Percentiles rank a stretch among this genome's conserved stretches.
Conservation (phyloP, 2,797 vertebrate species). For the Urosaurus nigricauda region DNA sequence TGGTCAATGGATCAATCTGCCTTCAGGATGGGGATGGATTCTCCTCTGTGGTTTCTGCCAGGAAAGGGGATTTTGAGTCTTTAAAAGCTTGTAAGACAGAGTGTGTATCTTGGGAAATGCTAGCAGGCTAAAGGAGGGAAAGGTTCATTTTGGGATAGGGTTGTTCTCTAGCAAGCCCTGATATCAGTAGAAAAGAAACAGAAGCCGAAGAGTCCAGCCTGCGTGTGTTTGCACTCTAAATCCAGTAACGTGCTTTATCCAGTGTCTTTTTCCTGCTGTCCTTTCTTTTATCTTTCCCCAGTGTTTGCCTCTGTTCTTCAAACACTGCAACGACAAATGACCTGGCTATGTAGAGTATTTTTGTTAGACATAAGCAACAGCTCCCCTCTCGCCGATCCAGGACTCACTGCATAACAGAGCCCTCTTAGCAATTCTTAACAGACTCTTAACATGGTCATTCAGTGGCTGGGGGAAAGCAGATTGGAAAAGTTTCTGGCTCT, state of each 20-base stretch:
- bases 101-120: constrained; percentile 22
- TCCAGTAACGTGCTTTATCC: constrained; percentile 36
- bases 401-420: no score
- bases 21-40: background rate
- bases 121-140: background rate
- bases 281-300: constrained; percentile 69
- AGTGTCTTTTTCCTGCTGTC: constrained; percentile 61
- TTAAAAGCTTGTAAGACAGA: constrained; percentile 38
- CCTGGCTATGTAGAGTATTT: constrained; percentile 39
- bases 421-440: no score
- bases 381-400: constrained; percentile 43
- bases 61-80: constrained; percentile 50
- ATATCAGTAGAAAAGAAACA: constrained; percentile 27
- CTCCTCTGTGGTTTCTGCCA: constrained; percentile 52
- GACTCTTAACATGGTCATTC: no score
- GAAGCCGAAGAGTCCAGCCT: constrained; percentile 39
- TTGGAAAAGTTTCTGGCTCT: no score
- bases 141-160: constrained; percentile 52
- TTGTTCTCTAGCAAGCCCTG: constrained; percentile 49
- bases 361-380: constrained; percentile 44
- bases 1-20: no score
- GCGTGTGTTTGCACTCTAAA: constrained; percentile 36
- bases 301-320: constrained; percentile 58
- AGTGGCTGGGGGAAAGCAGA: no score
- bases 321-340: constrained; percentile 43